These are phyloP conservation scores for Papilio xuthus DNA, from an alignment of 1,140 invertebrate species.

Conservation along the genomic window DNA sequence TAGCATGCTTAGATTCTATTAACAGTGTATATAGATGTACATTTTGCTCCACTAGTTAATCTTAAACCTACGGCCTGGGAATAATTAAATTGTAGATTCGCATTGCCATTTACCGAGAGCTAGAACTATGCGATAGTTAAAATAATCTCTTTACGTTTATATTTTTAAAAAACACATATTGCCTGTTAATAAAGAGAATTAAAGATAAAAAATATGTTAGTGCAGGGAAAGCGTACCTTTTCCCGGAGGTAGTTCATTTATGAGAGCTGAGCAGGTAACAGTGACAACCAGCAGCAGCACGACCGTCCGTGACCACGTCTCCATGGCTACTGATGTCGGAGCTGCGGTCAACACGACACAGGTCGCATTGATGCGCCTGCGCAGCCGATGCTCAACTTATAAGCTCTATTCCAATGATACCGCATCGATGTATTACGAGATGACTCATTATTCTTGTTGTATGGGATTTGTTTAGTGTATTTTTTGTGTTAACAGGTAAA, in stretches of 20 bases:
- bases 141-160: not conserved
- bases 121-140: not conserved
- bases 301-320: conserved; percentile 53
- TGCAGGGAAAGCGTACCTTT: conserved; percentile 55
- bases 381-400: conserved; percentile 52
- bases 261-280: conserved; percentile 55
- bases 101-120: not conserved
- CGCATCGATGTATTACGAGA: not conserved
- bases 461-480: not conserved
- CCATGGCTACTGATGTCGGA: conserved; percentile 67
- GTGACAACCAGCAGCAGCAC: conserved; percentile 54
- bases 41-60: not conserved
- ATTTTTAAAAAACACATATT: not conserved
- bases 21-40: not conserved
- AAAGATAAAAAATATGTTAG: conserved; percentile 1
- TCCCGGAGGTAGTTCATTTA: conserved; percentile 68
- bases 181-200: not conserved
- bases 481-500: not conserved
- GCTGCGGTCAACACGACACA: conserved; percentile 43
- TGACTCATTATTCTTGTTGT: conserved; percentile 31
- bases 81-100: not conserved
- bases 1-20: too few species aligned
- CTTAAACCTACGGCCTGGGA: not conserved
- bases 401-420: conserved; percentile 49
- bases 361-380: conserved; percentile 58